A percentile compares a stretch with the other conserved stretches of the same genome.
These are phyloP conservation scores for Eptatretus atami DNA, from an alignment of 2,797 vertebrate species.

Conservation along the genomic window DNA sequence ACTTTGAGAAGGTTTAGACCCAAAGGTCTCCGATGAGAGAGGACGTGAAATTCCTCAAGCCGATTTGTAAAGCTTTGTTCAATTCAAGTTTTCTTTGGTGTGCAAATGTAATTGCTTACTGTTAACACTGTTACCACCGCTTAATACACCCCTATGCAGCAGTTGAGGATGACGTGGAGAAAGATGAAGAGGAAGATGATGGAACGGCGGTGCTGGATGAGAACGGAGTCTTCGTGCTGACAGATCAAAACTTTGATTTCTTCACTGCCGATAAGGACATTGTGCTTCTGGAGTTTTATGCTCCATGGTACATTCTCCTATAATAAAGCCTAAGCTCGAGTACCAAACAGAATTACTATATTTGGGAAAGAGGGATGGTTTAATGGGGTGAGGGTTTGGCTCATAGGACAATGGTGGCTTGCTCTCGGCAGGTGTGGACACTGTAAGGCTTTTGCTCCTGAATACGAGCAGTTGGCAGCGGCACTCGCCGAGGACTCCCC, in stretches of 20 bases:
- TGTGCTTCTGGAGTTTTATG: conserved; percentile 69
- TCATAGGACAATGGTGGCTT: too few species aligned
- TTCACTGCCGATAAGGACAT: conserved; percentile 66
- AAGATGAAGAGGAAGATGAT: conserved; percentile 20
- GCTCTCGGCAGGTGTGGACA: conserved; percentile 46
- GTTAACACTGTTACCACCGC: too few species aligned
- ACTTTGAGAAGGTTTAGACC: too few species aligned
- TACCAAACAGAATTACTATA: too few species aligned
- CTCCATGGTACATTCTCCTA: conserved; percentile 36
- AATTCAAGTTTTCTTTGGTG: too few species aligned
- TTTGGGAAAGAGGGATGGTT: too few species aligned
- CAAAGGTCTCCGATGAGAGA: too few species aligned
- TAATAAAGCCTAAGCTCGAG: too few species aligned
- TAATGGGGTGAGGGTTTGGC: too few species aligned
- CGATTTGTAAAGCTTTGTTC: too few species aligned
- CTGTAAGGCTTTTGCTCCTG: conserved; percentile 66
- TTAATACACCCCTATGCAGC: conserved; percentile 8
- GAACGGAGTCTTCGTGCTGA: conserved; percentile 51
- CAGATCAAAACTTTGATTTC: conserved; percentile 40
- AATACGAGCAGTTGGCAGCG: conserved; percentile 70
- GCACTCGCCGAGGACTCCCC: conserved; percentile 47
- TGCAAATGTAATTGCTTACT: too few species aligned
- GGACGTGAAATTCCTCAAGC: too few species aligned
- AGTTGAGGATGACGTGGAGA: conserved; percentile 17
- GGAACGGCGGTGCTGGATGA: conserved; percentile 54